Conservation (phyloP, 2,888 invertebrate genomes). For the Didymodactylos carnosus region DNA sequence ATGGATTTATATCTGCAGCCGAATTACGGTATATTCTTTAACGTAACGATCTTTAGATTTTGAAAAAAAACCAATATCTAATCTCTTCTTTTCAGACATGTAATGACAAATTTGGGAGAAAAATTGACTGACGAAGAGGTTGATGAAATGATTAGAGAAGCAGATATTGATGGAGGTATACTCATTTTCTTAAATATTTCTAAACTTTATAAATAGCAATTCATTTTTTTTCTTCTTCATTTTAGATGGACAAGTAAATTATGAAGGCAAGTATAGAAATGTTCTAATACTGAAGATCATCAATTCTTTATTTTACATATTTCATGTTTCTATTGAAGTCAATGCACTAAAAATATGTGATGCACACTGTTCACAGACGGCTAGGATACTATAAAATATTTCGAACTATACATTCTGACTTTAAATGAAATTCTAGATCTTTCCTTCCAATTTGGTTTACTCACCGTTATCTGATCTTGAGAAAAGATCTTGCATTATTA, state of each 20-base stretch:
- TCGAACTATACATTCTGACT: too few relatives aligned
- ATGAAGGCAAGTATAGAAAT: conserved; percentile 44
- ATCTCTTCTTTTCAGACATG: conserved; percentile 43
- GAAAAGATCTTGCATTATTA: too few relatives aligned
- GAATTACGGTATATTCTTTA: conserved; percentile 51
- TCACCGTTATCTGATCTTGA: too few relatives aligned
- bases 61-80: neutral
- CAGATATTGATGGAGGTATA: conserved; percentile 81
- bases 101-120: conserved; percentile 98
- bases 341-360: too few relatives aligned
- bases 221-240: neutral
- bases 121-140: conserved; percentile 97
- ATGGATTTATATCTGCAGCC: conserved; percentile 93
- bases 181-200: neutral
- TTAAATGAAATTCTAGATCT: too few relatives aligned
- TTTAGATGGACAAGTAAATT: conserved; percentile 76
- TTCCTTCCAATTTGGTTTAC: too few relatives aligned
- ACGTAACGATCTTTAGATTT: too few relatives aligned
- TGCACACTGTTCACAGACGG: too few relatives aligned
- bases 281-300: too few relatives aligned
- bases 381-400: too few relatives aligned
- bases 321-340: neutral
- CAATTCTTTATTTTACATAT: neutral
- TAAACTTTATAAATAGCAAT: too few relatives aligned
- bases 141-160: conserved; percentile 96